Base-by-base conservation (phyloP, 2,888 invertebrate genomes). In the Strigamia transsilvanica region DNA sequence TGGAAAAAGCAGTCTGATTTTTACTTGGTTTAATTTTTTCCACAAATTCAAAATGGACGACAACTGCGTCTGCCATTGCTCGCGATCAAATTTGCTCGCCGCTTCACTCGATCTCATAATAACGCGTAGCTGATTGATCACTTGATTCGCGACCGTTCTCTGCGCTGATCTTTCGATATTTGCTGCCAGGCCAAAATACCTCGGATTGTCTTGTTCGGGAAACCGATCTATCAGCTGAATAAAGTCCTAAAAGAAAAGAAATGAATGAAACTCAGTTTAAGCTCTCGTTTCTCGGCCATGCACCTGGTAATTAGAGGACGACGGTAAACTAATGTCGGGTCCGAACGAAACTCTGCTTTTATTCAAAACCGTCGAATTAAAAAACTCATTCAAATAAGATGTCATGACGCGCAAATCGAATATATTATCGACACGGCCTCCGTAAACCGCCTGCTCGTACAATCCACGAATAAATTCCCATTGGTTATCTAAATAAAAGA, bases 161-260 rank as follows among this genome's bases (percentile, higher is more conserved):
- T 97, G 95, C 91, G 94, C 94, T 10, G 95, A 93, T 81, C 93
- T 90, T 84, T 95, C 93, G 83, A 97, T 94, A 87, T 97, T 98
- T 81, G 93, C 93, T 0, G 98, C 94, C 79, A 98, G 89, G 3
- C 95, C 95, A 86, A 97, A 93, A 85, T 93, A 91, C 7, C 91
- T 90, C 0, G 96, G 94, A 15, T 91, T 89, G 87, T 97, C 95
- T 81, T 90, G 90, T 83, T 93, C 93, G 0, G 94, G 92, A 77
- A 96, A 88, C 38, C 90, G 90, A 80, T 92, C 91, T 82, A 96
- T 90, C 0, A 91, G 89, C 10, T 91, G 90, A 4, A 92, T 85
- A 85, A 93, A 93, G 80, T 93, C 94, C 92, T 94, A 32, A n/a
- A 79, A 79, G 0, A 77, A 6, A 23, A 21, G 0, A 6, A 18